Evolutionary conservation across 2,113 vertebrate species (phyloP).

Genomic region (Hippocampus mohnikei): DNA sequence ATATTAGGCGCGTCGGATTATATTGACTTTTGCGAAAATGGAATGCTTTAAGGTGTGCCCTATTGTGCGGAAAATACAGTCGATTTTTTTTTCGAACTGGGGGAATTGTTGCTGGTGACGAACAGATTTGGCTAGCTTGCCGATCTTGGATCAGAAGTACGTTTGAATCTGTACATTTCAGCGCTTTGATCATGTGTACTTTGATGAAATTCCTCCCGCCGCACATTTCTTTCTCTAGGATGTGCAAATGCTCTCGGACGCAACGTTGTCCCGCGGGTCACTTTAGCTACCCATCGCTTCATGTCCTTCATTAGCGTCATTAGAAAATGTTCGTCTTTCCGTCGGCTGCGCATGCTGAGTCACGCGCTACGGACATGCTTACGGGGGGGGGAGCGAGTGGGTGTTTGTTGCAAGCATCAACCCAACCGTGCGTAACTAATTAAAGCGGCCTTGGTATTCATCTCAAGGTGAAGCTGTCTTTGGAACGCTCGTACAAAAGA

Average conservation of each 20-base stretch:
- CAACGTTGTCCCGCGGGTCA: conserved; percentile 36
- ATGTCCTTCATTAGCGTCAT: conserved; percentile 58
- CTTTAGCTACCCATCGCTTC: conserved; percentile 46
- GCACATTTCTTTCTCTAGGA: conserved; percentile 13
- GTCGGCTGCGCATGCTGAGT: conserved; percentile 29
- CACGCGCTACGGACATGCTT: neutral
- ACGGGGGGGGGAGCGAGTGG: neutral
- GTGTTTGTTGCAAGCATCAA: conserved; percentile 44
- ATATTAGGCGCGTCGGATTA: too few species aligned
- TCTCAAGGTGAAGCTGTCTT: conserved; percentile 60
- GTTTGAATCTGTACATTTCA: neutral
- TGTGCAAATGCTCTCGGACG: neutral
- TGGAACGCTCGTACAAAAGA: conserved; percentile 15
- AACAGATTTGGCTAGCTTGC: too few species aligned
- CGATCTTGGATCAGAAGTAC: too few species aligned
- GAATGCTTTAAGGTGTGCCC: too few species aligned
- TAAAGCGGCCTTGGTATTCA: conserved; percentile 48
- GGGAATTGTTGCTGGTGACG: too few species aligned
- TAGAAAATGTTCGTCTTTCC: conserved; percentile 41
- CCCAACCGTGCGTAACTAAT: conserved; percentile 61
- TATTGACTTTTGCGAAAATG: too few species aligned
- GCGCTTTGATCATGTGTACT: too few species aligned
- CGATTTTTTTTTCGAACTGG: too few species aligned
- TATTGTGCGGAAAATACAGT: too few species aligned
- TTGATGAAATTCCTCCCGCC: neutral